A percentile compares a stretch with the other conserved stretches of the same genome.
Conservation (phyloP, 2,888 invertebrate species). For the Hoplodrina blanda region DNA sequence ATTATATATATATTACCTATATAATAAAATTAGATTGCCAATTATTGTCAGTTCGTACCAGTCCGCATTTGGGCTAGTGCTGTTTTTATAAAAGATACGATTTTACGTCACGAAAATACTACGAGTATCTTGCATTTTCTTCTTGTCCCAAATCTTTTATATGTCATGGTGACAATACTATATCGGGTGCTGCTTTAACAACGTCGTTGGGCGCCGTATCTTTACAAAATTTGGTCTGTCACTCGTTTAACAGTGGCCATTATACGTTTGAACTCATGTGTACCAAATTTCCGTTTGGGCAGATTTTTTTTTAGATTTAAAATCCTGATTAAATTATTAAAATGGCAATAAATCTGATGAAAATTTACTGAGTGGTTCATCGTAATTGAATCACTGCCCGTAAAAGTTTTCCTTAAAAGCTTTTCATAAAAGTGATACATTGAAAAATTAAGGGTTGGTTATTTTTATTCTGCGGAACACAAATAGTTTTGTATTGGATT, state of each 20-base stretch:
- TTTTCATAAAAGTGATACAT: not conserved
- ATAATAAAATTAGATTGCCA: too few species aligned
- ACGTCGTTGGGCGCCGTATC: conserved; percentile 72
- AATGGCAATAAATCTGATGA: not conserved
- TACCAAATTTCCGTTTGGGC: not conserved
- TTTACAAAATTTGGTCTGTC: conserved; percentile 68
- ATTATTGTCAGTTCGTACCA: too few species aligned
- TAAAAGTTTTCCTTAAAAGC: not conserved
- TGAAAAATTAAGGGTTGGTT: not conserved
- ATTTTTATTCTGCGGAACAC: not conserved
- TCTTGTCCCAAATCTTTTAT: not conserved
- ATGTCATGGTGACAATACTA: conserved; percentile 10
- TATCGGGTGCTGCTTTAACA: conserved; percentile 69
- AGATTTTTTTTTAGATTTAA: not conserved
- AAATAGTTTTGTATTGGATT: too few species aligned
- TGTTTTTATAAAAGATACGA: too few species aligned
- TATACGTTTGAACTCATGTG: conserved; percentile 13
- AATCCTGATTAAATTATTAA: not conserved
- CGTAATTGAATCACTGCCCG: not conserved
- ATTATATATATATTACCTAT: too few species aligned
- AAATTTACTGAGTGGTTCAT: not conserved
- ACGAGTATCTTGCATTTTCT: not conserved
- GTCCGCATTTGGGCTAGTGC: too few species aligned
- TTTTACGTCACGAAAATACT: too few species aligned
- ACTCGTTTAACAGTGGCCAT: conserved; percentile 60